Percentiles rank a stretch among this genome's conserved stretches.
phyloP scores from a whole-genome alignment of 2,113 vertebrate genomes.

The Lonchura striata region DNA sequence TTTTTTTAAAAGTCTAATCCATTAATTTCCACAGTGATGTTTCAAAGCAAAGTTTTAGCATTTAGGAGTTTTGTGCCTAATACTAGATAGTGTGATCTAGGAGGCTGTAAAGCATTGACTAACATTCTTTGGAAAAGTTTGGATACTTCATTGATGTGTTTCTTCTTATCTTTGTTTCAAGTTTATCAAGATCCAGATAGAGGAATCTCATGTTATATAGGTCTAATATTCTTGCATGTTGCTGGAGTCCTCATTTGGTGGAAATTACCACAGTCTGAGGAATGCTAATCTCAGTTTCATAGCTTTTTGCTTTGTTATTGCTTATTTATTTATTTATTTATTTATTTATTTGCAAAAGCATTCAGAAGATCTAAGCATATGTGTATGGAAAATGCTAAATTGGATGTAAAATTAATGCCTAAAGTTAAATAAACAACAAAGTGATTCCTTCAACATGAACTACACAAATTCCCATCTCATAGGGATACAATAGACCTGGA shows the following conservation, averaged over 20 bases:
- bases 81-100: too few species aligned
- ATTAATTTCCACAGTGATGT: neutral
- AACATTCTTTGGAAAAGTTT: neutral
- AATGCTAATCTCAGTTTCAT: neutral
- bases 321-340: neutral
- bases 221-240: neutral
- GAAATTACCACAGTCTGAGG: neutral
- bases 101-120: neutral
- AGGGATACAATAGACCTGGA: neutral
- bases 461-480: neutral
- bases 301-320: neutral
- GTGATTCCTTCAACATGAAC: neutral
- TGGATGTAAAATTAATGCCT: neutral
- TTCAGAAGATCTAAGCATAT: neutral
- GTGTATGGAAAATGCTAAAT: neutral
- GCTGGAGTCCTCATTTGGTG: neutral
- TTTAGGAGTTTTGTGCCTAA: neutral
- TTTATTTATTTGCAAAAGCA: neutral
- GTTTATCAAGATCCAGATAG: neutral
- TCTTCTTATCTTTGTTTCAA: neutral
- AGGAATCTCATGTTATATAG: neutral
- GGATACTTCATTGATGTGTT: neutral
- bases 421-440: neutral
- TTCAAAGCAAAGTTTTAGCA: neutral
- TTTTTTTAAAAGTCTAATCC: neutral